A percentile compares a stretch with the other conserved stretches of the same genome.
These are phyloP conservation scores for Andrena cerasifolii DNA, from an alignment of 1,140 invertebrate species.

Conservation along the genomic window DNA sequence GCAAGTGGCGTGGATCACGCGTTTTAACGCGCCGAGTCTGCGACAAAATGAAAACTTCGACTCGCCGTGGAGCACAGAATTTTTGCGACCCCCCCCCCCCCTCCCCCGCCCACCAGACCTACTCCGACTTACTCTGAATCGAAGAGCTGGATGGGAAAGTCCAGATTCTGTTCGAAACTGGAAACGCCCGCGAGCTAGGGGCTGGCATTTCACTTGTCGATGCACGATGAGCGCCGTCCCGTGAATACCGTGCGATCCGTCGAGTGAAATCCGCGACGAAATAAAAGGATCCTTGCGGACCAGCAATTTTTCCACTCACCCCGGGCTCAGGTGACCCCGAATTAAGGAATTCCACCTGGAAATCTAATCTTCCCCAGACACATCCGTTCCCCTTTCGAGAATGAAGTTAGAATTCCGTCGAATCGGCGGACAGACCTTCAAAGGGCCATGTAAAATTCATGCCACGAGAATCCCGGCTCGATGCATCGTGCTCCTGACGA, in stretches of 20 bases:
- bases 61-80: background rate
- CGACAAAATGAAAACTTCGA: conserved; percentile 14
- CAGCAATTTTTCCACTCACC: background rate
- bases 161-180: conserved; percentile 11
- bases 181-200: background rate
- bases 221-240: conserved; percentile 8
- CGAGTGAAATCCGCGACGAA: background rate
- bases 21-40: background rate
- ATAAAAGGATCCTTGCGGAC: background rate
- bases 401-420: conserved; percentile 36
- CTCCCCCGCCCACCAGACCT: background rate
- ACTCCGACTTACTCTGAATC: background rate
- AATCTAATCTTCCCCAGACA: conserved; percentile 27
- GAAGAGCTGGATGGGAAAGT: conserved; percentile 7
- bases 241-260: conserved; percentile 14
- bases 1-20: background rate
- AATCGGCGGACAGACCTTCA: conserved; percentile 21
- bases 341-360: conserved; percentile 16
- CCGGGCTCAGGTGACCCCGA: background rate
- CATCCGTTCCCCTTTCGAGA: background rate
- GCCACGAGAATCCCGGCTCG: background rate
- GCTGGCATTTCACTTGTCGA: conserved; percentile 2
- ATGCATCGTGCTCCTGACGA: background rate
- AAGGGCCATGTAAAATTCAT: conserved; percentile 10
- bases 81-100: background rate